These are phyloP conservation scores for Anomalospiza imberbis DNA, from an alignment of 2,797 vertebrate species.

Conservation along the genomic window DNA sequence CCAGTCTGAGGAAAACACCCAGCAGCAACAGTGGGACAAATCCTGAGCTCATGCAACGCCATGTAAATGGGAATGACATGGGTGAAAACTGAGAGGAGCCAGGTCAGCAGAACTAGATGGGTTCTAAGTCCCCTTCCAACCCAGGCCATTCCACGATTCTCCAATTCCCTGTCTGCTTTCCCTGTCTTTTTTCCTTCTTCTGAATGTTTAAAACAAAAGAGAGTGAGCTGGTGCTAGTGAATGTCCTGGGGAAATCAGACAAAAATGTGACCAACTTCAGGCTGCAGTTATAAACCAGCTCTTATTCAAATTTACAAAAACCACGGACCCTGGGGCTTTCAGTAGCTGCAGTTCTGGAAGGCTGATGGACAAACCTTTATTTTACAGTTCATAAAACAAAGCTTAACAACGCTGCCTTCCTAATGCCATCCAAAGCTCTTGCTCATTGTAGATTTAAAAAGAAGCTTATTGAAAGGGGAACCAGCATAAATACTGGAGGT, in stretches of 20 bases:
- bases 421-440: not conserved
- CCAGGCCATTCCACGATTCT: not conserved
- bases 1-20: not conserved
- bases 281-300: not conserved
- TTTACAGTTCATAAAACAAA: conserved; percentile 46
- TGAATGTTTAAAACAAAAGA: not conserved
- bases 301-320: not conserved
- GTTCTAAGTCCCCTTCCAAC: not conserved
- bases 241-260: not conserved
- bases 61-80: accelerated
- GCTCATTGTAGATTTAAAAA: not conserved
- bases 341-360: not conserved
- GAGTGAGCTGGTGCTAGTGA: not conserved
- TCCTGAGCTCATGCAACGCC: not conserved
- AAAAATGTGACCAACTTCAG: not conserved
- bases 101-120: not conserved
- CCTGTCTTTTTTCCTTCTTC: not conserved
- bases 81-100: not conserved
- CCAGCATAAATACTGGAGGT: conserved; percentile 1
- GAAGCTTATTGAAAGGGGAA: not conserved
- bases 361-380: conserved; percentile 19
- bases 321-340: not conserved
- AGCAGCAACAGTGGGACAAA: not conserved
- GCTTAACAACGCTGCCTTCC: not conserved
- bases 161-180: not conserved